Conservation (phyloP, 2,113 vertebrate genomes). For the Mus spicilegus region DNA sequence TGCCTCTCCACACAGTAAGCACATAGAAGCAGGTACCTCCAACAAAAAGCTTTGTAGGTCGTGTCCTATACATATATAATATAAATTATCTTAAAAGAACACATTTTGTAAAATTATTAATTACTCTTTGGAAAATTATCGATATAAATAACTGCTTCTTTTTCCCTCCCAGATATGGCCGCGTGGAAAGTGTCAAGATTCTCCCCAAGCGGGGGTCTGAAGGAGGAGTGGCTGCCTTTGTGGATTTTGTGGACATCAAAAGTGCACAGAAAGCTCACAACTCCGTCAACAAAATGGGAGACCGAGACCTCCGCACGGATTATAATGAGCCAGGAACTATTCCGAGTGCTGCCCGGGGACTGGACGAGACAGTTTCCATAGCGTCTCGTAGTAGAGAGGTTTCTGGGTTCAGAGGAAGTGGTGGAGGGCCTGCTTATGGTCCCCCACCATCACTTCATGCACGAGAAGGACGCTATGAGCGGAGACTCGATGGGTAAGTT, state of each 20-base stretch:
- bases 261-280: conserved; percentile 99
- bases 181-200: conserved; percentile 99
- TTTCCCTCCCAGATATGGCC: conserved; percentile 93
- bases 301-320: conserved; percentile 99
- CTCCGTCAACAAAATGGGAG: conserved; percentile 99
- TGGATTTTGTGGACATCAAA: conserved; percentile 99
- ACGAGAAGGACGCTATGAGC: conserved; percentile 99
- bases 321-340: conserved; percentile 99
- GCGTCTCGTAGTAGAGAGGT: conserved; percentile 99
- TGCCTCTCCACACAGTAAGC: background rate
- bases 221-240: conserved; percentile 99
- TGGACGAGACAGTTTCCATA: conserved; percentile 98
- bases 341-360: conserved; percentile 97
- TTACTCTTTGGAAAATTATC: conserved; percentile 39
- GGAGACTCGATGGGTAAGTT: conserved; percentile 95
- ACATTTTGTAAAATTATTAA: conserved; percentile 33
- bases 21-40: background rate
- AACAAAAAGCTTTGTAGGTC: background rate
- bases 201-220: conserved; percentile 98
- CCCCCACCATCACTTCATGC: conserved; percentile 98
- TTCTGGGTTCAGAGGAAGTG: conserved; percentile 99
- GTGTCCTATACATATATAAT: background rate
- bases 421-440: conserved; percentile 97
- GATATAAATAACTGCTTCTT: conserved; percentile 76
- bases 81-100: conserved; percentile 46